These are phyloP conservation scores for Nestor notabilis DNA, from an alignment of 2,113 vertebrate genomes.

Conservation along the genomic window DNA sequence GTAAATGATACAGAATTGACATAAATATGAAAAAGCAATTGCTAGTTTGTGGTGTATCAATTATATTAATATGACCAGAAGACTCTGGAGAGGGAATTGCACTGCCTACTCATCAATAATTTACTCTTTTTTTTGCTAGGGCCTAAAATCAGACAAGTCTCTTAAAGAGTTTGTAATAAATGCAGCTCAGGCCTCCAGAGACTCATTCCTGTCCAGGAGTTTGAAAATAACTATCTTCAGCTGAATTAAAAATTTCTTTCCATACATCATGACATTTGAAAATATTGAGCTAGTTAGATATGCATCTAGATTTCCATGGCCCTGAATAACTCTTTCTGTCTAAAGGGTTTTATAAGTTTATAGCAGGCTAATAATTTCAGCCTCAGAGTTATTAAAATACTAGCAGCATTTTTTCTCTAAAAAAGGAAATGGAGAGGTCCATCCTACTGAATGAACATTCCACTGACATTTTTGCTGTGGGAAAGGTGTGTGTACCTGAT, in stretches of 20 bases:
- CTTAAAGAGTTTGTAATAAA: slow-evolving; percentile 44
- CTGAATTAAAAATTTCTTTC: slow-evolving; percentile 19
- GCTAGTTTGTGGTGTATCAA: slow-evolving; percentile 7
- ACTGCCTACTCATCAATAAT: slow-evolving; percentile 49
- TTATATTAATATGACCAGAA: slow-evolving; percentile 54
- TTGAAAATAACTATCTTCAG: slow-evolving; percentile 10
- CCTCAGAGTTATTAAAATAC: not conserved
- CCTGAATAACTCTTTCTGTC: not conserved
- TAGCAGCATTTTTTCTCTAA: not conserved
- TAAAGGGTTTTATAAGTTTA: not conserved
- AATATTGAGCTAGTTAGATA: not conserved
- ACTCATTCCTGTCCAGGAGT: slow-evolving; percentile 13
- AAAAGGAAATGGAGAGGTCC: not conserved
- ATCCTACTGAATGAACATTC: not conserved
- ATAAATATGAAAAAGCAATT: slow-evolving; percentile 20
- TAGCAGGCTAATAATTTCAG: not conserved
- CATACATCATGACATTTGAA: not conserved
- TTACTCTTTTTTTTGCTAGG: not conserved
- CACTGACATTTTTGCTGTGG: not conserved
- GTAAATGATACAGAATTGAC: not conserved
- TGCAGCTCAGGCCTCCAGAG: slow-evolving; percentile 3
- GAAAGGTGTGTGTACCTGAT: not conserved
- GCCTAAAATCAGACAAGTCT: not conserved
- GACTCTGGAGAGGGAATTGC: slow-evolving; percentile 40
- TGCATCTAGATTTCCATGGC: not conserved